Evolutionary conservation across 2,797 vertebrate species (phyloP).

Genomic region (Astyanax mexicanus): DNA sequence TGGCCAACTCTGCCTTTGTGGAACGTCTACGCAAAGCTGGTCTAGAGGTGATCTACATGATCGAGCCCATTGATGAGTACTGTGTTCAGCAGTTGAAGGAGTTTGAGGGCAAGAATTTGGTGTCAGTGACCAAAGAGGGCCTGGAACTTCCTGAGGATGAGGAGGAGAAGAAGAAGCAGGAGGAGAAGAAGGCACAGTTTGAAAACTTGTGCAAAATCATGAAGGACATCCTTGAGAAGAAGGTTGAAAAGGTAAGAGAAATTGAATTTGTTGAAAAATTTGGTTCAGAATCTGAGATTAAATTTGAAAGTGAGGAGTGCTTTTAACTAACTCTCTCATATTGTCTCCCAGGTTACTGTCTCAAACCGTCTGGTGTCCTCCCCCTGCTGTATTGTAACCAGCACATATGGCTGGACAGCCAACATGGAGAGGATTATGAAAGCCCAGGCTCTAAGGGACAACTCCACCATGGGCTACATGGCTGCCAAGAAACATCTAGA

Average conservation of each 20-base stretch:
- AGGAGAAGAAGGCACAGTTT: conserved; percentile 90
- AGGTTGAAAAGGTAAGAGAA: conserved; percentile 90
- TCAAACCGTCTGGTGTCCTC: conserved; percentile 93
- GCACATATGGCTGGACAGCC: conserved; percentile 94
- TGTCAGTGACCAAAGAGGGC: conserved; percentile 95
- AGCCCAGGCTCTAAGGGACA: conserved; percentile 92
- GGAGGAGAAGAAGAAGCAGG: conserved; percentile 93
- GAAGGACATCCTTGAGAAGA: conserved; percentile 96
- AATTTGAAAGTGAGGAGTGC: no score
- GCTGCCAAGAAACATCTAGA: conserved; percentile 97
- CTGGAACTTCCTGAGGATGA: conserved; percentile 96
- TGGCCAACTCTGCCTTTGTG: conserved; percentile 96
- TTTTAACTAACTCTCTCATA: no score
- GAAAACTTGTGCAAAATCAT: conserved; percentile 95
- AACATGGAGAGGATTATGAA: conserved; percentile 99
- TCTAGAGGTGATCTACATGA: conserved; percentile 97
- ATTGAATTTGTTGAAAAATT: accelerated
- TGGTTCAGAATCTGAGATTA: no score
- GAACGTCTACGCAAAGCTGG: conserved; percentile 93
- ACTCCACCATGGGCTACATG: conserved; percentile 98
- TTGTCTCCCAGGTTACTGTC: conserved; percentile 83
- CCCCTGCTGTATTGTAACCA: conserved; percentile 95
- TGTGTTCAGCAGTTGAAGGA: conserved; percentile 97
- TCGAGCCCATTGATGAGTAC: conserved; percentile 97
- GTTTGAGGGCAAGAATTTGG: conserved; percentile 92